Conservation (phyloP, 2,888 invertebrate species). For the Agonopterix alstromeriana region DNA sequence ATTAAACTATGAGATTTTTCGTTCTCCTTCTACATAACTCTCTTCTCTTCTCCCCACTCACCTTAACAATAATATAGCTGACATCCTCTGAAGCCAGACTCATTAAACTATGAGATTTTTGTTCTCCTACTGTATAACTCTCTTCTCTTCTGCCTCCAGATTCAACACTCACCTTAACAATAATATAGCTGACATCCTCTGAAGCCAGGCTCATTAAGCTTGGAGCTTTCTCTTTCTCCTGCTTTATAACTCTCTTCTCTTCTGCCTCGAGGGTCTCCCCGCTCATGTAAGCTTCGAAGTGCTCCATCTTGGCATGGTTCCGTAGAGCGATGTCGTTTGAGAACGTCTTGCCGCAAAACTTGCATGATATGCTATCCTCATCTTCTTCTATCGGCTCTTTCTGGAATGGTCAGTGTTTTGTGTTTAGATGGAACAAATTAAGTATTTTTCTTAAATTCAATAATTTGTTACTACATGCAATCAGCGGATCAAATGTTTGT, state of each 20-base stretch:
- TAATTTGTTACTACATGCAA: no score
- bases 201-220: slow-evolving; percentile 37
- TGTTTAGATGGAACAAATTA: no score
- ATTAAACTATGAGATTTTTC: no score
- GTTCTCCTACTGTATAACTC: background rate
- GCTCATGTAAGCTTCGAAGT: slow-evolving; percentile 31
- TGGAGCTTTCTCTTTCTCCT: background rate
- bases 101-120: slow-evolving; percentile 20
- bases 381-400: slow-evolving; percentile 27
- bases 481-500: no score
- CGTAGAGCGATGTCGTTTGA: slow-evolving; percentile 36
- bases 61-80: slow-evolving; percentile 56
- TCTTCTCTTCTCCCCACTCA: no score
- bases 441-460: no score
- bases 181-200: slow-evolving; percentile 60
- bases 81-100: slow-evolving; percentile 19
- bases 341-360: slow-evolving; percentile 43
- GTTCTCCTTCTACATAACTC: no score
- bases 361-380: slow-evolving; percentile 34
- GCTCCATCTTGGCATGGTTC: slow-evolving; percentile 58
- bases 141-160: slow-evolving; percentile 3
- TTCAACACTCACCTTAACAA: slow-evolving; percentile 46
- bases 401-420: background rate
- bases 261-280: slow-evolving; percentile 30
- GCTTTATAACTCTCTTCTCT: background rate